Conservation (phyloP, 2,113 vertebrate genomes). For the Sorex fumeus region DNA sequence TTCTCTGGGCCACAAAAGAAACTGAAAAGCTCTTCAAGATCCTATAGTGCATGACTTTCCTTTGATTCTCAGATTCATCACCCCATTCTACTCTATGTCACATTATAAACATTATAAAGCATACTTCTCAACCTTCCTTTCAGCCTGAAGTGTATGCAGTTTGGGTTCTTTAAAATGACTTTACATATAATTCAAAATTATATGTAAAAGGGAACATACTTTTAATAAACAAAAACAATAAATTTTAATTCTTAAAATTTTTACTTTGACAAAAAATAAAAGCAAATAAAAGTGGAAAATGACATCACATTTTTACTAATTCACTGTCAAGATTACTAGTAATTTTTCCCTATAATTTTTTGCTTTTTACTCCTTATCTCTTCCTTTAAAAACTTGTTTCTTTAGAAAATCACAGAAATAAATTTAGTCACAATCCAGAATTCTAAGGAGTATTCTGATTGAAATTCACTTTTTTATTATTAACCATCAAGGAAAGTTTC, state of each 20-base stretch:
- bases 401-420: neutral
- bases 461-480: neutral
- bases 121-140: neutral
- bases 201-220: neutral
- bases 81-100: neutral
- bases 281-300: neutral
- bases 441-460: neutral
- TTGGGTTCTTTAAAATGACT: neutral
- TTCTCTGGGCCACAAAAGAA: neutral
- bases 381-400: neutral
- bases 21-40: neutral
- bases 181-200: neutral
- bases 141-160: neutral
- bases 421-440: no score
- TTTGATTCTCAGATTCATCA: neutral
- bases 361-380: neutral
- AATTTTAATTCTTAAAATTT: slow-evolving; percentile 14
- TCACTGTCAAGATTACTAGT: neutral
- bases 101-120: neutral
- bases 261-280: slow-evolving; percentile 1
- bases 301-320: neutral
- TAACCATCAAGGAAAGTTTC: neutral
- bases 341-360: slow-evolving; percentile 9
- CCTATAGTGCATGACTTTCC: neutral
- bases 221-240: slow-evolving; percentile 35